A percentile compares a stretch with the other conserved stretches of the same genome.
These are phyloP conservation scores for Sciurus carolinensis DNA, from an alignment of 2,797 vertebrate species.

Conservation along the genomic window DNA sequence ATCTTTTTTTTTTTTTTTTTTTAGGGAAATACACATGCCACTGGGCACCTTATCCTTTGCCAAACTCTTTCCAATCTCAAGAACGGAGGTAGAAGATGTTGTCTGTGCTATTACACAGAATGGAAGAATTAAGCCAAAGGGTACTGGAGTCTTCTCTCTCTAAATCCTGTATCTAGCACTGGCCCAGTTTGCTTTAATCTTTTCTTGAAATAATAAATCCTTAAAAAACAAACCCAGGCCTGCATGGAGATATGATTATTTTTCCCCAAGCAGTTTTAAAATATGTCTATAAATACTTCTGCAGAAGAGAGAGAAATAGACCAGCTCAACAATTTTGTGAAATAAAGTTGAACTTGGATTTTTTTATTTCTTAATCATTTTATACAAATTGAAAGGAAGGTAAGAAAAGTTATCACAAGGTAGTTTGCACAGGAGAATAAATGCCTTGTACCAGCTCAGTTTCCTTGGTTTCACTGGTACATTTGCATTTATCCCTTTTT, in stretches of 20 bases:
- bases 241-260: background rate
- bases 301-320: slow-evolving; percentile 14
- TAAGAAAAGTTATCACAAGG: slow-evolving; percentile 13
- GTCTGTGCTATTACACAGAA: background rate
- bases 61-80: background rate
- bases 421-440: background rate
- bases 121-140: slow-evolving; percentile 50
- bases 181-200: slow-evolving; percentile 39
- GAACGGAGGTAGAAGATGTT: background rate
- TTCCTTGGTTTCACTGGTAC: background rate
- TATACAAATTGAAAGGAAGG: slow-evolving; percentile 54
- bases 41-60: background rate
- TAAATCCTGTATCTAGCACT: background rate
- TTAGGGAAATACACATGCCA: background rate
- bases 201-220: slow-evolving; percentile 69
- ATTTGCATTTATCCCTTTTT: background rate
- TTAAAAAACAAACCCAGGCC: slow-evolving; percentile 6
- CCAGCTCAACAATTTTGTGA: slow-evolving; percentile 35
- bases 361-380: slow-evolving; percentile 62
- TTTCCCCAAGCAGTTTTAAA: slow-evolving; percentile 57
- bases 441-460: background rate
- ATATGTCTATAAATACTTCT: slow-evolving; percentile 59
- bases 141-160: background rate
- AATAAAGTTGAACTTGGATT: slow-evolving; percentile 53
- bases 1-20: background rate